Base-by-base conservation (phyloP, 2,888 invertebrate genomes). In the Crossocerus cetratus region DNA sequence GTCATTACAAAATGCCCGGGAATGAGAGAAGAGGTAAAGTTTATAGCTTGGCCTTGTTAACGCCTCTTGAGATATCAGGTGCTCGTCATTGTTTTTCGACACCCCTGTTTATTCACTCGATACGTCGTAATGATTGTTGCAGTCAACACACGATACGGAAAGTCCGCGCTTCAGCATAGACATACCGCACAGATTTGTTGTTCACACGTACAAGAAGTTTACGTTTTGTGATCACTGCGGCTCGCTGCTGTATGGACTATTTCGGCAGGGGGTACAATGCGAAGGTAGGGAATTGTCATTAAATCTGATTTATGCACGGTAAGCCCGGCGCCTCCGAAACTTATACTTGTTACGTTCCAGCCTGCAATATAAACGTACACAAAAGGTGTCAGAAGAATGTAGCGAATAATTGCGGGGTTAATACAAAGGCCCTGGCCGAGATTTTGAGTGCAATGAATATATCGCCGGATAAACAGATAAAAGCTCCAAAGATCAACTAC, bases 141-240 rank as follows among this genome's bases (percentile, higher is more conserved):
- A 92, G 91, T 88, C 92, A 56, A 92, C 90, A 86, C 93, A 93
- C 87, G 91, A 92, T 80, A 93, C 93, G 77, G 93, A 93, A 89
- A 94, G 94, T 58, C 94, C 95, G 91, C 94, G 99, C 80, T 99
- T 99, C 93, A 99, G 96, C 91, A 99, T 99, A 87, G 99, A 99
- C 92, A 94, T 99, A 88, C 99, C 99, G 83, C 99, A 99, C 92
- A 95, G 98, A 78, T 98, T 97, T 91, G 94, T 95, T 86, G 96
- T 98, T 87, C 99, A 99, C 93, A 99, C 94, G 85, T 99, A 98
- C 93, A 98, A 98, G 92, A 93, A 98, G 83, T 98, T 99, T 91
- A 99, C 99, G 42, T 99, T 99, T 93, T 99, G 99, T 93, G 99
- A 99, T 92, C 99, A 99, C 91, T 99, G 99, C 91, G 99, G 99